phyloP scores from a whole-genome alignment of 2,888 invertebrate genomes.

The Tanytarsus gracilentus region DNA sequence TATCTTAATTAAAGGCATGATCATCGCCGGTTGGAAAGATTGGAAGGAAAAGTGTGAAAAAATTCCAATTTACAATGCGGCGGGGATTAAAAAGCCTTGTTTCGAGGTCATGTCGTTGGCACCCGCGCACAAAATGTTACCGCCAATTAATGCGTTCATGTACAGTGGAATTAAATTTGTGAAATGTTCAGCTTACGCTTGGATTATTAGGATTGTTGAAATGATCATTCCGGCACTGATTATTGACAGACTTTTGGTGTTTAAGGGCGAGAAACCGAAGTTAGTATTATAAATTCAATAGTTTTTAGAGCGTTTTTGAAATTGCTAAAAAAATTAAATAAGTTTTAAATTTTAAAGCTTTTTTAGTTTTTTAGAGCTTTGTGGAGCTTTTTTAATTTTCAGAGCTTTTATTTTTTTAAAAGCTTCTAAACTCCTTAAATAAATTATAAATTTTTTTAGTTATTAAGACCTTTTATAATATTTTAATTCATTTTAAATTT shows the following conservation, averaged over 20 bases:
- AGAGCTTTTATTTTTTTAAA: too few relatives aligned
- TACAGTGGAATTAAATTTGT: not conserved
- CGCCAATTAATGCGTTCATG: not conserved
- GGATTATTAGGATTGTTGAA: conserved; percentile 1
- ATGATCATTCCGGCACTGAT: conserved; percentile 9
- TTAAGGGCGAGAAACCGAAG: not conserved
- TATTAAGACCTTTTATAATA: too few relatives aligned
- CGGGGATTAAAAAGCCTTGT: not conserved
- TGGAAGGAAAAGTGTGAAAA: not conserved
- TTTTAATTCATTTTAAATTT: too few relatives aligned
- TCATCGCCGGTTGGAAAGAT: not conserved
- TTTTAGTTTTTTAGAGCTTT: too few relatives aligned
- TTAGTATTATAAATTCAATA: too few relatives aligned
- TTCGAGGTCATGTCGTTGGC: not conserved
- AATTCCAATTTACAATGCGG: conserved; percentile 5
- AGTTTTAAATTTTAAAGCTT: too few relatives aligned
- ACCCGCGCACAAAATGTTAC: not conserved
- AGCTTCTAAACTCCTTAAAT: too few relatives aligned
- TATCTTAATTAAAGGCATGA: conserved; percentile 10
- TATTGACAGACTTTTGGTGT: not conserved
- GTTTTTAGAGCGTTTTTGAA: too few relatives aligned
- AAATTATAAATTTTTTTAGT: too few relatives aligned
- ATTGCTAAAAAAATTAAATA: too few relatives aligned
- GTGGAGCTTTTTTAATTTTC: too few relatives aligned
- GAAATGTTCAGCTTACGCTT: not conserved